Evolutionary conservation across 2,888 invertebrate species (phyloP).

Genomic region (Aromia moschata): DNA sequence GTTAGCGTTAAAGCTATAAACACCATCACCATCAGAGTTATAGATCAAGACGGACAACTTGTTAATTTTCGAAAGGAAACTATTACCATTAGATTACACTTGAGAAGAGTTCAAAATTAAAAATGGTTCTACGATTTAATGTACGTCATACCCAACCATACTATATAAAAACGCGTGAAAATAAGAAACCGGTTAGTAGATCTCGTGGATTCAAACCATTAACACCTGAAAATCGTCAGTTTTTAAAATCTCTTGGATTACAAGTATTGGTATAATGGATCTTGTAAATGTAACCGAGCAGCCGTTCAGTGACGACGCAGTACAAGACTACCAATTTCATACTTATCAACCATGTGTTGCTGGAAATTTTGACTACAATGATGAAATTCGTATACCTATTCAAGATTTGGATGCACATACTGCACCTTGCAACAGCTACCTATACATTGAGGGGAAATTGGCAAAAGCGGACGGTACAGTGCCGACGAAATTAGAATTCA

Average conservation of each 20-base stretch:
- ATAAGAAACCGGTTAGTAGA: conserved; percentile 5
- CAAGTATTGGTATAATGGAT: conserved; percentile 27
- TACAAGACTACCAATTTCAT: conserved; percentile 45
- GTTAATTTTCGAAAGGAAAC: conserved; percentile 19
- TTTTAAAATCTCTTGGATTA: conserved; percentile 23
- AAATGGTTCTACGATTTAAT: not conserved
- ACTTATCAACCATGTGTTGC: conserved; percentile 48
- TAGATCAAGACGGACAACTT: conserved; percentile 23
- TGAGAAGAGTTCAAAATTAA: not conserved
- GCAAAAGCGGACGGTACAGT: conserved; percentile 11
- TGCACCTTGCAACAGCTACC: conserved; percentile 46
- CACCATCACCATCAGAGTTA: conserved; percentile 28
- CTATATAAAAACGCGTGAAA: not conserved
- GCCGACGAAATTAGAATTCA: conserved; percentile 26
- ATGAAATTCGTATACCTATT: conserved; percentile 53
- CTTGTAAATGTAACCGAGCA: conserved; percentile 37
- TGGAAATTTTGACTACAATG: conserved; percentile 47
- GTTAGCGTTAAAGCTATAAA: conserved; percentile 9
- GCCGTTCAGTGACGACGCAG: conserved; percentile 39
- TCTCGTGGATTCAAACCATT: conserved; percentile 5
- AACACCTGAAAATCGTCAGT: conserved; percentile 25
- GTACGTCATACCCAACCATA: not conserved
- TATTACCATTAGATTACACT: conserved; percentile 21
- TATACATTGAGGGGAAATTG: conserved; percentile 38
- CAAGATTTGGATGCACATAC: conserved; percentile 50